phyloP scores from a whole-genome alignment of 2,888 invertebrate genomes.

The Myathropa florea region DNA sequence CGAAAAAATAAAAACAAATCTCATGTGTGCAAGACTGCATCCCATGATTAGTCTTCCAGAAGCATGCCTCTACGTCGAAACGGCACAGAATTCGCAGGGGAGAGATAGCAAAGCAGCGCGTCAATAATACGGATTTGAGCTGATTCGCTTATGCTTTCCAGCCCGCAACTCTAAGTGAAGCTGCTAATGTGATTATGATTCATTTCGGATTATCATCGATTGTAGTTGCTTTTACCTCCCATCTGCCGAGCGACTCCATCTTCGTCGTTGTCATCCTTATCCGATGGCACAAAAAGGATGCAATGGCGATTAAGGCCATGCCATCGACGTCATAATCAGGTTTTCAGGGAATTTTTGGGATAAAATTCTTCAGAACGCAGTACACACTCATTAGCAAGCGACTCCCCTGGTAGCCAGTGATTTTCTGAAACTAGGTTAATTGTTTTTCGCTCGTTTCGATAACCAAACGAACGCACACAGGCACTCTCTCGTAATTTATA shows the following conservation, averaged over 20 bases:
- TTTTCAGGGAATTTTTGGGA: slow-evolving; percentile 31
- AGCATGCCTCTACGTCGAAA: background rate
- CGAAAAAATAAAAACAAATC: background rate
- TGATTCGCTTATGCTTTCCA: background rate
- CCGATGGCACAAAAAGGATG: slow-evolving; percentile 12
- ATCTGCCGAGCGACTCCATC: background rate
- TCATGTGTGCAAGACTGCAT: background rate
- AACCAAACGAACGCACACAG: background rate
- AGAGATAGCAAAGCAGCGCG: background rate
- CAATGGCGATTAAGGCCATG: slow-evolving; percentile 41
- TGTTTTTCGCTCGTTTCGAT: too few species aligned
- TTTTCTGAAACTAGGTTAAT: background rate
- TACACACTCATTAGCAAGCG: background rate
- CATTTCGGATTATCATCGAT: slow-evolving; percentile 63
- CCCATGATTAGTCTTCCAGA: background rate
- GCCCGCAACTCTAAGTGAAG: background rate
- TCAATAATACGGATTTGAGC: background rate
- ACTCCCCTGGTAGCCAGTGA: background rate
- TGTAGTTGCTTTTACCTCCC: background rate
- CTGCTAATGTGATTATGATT: slow-evolving; percentile 68
- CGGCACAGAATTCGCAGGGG: background rate
- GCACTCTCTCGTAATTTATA: background rate
- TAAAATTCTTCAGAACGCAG: background rate
- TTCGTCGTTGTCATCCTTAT: background rate
- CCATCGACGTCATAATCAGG: background rate